Conservation (phyloP, 2,888 invertebrate genomes). For the Habroteleia sp. region DNA sequence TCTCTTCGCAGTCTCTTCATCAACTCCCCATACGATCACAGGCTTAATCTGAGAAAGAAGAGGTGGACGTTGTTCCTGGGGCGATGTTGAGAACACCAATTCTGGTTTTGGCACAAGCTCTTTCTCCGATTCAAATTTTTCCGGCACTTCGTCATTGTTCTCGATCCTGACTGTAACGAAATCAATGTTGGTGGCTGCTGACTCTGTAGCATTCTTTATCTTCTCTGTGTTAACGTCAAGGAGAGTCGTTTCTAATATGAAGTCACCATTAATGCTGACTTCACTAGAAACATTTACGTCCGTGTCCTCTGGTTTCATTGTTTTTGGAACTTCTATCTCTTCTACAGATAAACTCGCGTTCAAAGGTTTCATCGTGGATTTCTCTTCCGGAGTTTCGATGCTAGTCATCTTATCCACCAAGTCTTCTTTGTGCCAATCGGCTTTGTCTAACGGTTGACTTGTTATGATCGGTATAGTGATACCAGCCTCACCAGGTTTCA, state of each 20-base stretch:
- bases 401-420: constrained; percentile 5
- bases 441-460: constrained; percentile 46
- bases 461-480: constrained; percentile 69
- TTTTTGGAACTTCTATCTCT: constrained; percentile 53
- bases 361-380: constrained; percentile 20
- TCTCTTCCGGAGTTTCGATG: constrained; percentile 19
- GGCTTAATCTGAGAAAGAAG: constrained; percentile 15
- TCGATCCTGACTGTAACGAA: constrained; percentile 31
- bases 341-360: constrained; percentile 10
- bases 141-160: constrained; percentile 25
- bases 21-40: constrained; percentile 48
- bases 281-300: constrained; percentile 72
- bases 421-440: constrained; percentile 29
- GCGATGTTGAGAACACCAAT: constrained; percentile 61
- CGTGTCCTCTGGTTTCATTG: constrained; percentile 58
- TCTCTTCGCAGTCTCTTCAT: constrained; percentile 34
- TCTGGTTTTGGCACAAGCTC: constrained; percentile 64
- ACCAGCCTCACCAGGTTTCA: constrained; percentile 75
- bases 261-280: constrained; percentile 72
- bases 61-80: constrained; percentile 26
- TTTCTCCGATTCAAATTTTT: constrained; percentile 54
- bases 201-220: constrained; percentile 59
- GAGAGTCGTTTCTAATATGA: constrained; percentile 73
- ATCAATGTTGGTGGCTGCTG: constrained; percentile 29
- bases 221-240: constrained; percentile 69